These are phyloP conservation scores for Aspidapion aeneum DNA, from an alignment of 2,888 invertebrate genomes.

Conservation along the genomic window DNA sequence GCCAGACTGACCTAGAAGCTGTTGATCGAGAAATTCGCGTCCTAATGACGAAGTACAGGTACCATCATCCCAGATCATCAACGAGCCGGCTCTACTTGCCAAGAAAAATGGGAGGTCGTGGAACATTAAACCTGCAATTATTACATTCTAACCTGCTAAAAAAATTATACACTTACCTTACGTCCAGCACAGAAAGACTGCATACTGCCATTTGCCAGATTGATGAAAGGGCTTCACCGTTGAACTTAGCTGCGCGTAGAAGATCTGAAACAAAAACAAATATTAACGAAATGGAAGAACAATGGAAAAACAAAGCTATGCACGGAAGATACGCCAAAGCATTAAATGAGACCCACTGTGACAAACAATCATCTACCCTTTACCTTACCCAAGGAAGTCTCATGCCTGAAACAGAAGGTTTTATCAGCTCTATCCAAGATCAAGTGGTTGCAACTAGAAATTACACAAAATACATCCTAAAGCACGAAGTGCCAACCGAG, in stretches of 20 bases:
- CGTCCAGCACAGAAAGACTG: background rate
- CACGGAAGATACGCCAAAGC: slow-evolving; percentile 3
- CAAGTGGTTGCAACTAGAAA: slow-evolving; percentile 1
- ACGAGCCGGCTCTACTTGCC: background rate
- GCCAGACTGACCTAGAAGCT: background rate
- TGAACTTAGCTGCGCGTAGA: background rate
- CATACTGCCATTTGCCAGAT: background rate
- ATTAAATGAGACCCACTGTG: background rate
- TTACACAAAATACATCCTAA: slow-evolving; percentile 3
- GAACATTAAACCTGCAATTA: background rate
- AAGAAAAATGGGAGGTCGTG: slow-evolving; percentile 1
- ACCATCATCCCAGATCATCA: background rate
- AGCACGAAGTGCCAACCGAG: background rate
- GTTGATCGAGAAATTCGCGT: background rate
- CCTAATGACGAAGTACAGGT: background rate
- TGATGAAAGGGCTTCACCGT: background rate
- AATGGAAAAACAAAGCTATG: slow-evolving; percentile 5
- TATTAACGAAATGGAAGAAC: background rate
- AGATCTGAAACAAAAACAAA: background rate
- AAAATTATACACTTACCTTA: slow-evolving; percentile 4
- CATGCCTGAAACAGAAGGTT: slow-evolving; percentile 1
- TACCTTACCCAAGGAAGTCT: slow-evolving; percentile 3
- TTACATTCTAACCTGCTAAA: background rate
- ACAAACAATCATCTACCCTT: background rate
- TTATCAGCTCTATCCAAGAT: slow-evolving; percentile 1